Evolutionary conservation across 2,888 invertebrate genomes (phyloP).

Genomic region (Automeris io): DNA sequence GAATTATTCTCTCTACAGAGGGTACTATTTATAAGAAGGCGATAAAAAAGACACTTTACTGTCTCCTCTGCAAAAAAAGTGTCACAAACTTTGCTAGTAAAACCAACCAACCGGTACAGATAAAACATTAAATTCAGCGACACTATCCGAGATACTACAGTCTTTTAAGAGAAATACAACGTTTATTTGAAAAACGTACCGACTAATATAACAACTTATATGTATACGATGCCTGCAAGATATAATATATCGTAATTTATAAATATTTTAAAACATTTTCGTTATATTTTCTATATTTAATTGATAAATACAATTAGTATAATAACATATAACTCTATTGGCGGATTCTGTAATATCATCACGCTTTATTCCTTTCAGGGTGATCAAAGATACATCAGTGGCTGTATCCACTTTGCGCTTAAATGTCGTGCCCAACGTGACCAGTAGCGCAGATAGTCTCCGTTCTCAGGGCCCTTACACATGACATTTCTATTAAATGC

Average conservation of each 20-base stretch:
- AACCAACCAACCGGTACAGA: conserved; percentile 63
- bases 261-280: not conserved
- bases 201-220: too few relatives aligned
- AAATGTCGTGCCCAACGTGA: too few relatives aligned
- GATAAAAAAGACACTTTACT: conserved; percentile 35
- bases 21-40: conserved; percentile 27
- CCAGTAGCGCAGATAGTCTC: too few relatives aligned
- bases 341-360: not conserved
- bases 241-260: not conserved
- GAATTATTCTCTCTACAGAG: conserved; percentile 17
- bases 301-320: not conserved
- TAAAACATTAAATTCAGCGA: conserved; percentile 52
- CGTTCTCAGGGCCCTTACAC: too few relatives aligned
- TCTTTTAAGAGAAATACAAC: conserved; percentile 3
- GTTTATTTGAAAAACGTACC: not conserved
- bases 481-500: too few relatives aligned
- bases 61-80: conserved; percentile 42
- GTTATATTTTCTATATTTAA: not conserved
- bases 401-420: too few relatives aligned
- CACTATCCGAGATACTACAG: conserved; percentile 3
- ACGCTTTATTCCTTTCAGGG: too few relatives aligned
- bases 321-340: too few relatives aligned
- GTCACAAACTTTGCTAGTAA: conserved; percentile 57
- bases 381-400: too few relatives aligned
- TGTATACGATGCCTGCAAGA: not conserved